Base-by-base conservation (phyloP, 2,113 vertebrate species). In the Chionis minor region DNA sequence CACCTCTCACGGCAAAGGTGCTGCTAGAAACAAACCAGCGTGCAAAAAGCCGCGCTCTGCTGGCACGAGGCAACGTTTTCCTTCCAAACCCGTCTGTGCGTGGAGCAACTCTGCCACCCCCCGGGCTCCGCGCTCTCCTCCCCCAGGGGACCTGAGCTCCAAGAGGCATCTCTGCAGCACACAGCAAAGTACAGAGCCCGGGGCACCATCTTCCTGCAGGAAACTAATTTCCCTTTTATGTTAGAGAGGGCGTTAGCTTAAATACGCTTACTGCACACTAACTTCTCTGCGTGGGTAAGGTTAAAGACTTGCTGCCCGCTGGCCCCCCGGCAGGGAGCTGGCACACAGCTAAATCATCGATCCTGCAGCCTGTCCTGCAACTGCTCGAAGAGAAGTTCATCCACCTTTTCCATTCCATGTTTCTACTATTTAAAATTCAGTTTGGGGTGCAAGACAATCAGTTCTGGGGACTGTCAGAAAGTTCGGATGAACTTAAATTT, bases 11-110 rank as follows among this genome's bases (percentile, higher is more conserved):
- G 24, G 16, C 62, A 49, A 27, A 92, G 87, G 71, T 62, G 74
- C 67, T 69, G 85, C 61, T 19, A 7, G 44, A 52, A 67, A 22
- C 6, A 33, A 82, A 47, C 32, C 59, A 1, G 63, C 4, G 54
- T 58, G n/a, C n/a, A 24, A 4, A 9, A 15, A 55, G 42, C 9
- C 2, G 4, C 0, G 17, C 28, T 9, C 2, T 4, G n/a, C 59
- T 55, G 85, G 6, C 61, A 4, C 63, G 3, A 13, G 23, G 4
- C 9, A 8, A 6, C 0, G 2, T 35, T 85, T 40, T 11, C n/a
- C 18, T 77, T 42, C 8, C 5, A 32, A 47, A 28, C 4, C 17
- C 21, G 3, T 32, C n/a, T 27, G n/a, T 62, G 35, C 3, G 0
- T 4, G 11, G 61, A 95, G 45, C 47, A 44, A 35, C 47, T 45